phyloP scores from a whole-genome alignment of 2,113 vertebrate species.

The Dasyornis broadbenti region DNA sequence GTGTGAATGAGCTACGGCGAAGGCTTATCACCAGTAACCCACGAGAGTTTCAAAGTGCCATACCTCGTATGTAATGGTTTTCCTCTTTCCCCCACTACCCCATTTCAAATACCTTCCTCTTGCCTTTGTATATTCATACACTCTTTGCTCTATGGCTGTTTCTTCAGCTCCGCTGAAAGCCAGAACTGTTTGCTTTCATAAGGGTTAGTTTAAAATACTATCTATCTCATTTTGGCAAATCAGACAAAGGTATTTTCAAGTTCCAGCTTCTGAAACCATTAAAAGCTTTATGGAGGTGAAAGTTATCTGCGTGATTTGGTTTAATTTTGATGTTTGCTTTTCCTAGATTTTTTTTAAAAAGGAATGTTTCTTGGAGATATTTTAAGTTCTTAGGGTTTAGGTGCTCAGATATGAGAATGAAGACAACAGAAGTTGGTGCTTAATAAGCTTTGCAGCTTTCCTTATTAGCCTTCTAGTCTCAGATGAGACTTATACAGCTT shows the following conservation, averaged over 20 bases:
- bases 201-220: neutral
- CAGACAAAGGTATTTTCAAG: neutral
- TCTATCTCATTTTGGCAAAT: neutral
- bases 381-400: neutral
- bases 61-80: slow-evolving; percentile 81
- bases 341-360: neutral
- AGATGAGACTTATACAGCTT: neutral
- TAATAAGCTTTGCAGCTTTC: slow-evolving; percentile 25
- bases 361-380: neutral
- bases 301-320: neutral
- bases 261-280: neutral
- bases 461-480: neutral
- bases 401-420: neutral
- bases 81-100: neutral
- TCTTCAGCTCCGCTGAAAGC: neutral
- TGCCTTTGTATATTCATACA: neutral
- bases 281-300: neutral
- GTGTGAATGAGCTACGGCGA: slow-evolving; percentile 89
- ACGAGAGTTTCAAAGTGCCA: slow-evolving; percentile 79
- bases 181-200: neutral
- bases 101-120: neutral
- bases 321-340: neutral
- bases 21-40: slow-evolving; percentile 84
- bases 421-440: neutral
- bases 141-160: neutral